Conservation (phyloP, 2,113 vertebrate species). For the Ploceus nigricollis region DNA sequence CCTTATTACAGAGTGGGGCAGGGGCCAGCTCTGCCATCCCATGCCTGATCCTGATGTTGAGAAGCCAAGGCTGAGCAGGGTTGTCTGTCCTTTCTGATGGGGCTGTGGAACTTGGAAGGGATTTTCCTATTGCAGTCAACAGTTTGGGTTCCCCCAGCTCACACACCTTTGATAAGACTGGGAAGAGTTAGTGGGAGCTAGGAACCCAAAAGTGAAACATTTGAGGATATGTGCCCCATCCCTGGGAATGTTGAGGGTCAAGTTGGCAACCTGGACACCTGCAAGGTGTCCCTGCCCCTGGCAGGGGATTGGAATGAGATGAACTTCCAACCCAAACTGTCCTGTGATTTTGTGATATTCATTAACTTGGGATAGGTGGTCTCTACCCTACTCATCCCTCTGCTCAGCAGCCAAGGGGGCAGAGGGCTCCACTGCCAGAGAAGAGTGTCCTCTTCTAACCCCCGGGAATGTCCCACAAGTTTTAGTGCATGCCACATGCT, state of each 20-base stretch:
- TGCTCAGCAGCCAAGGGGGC: not conserved
- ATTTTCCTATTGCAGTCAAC: not conserved
- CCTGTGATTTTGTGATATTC: not conserved
- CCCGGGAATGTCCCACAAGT: not conserved
- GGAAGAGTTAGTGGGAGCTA: not conserved
- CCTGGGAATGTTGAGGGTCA: not conserved
- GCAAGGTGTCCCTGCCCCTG: not conserved
- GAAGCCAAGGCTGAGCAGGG: not conserved
- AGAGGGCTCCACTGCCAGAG: not conserved
- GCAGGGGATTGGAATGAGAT: not conserved
- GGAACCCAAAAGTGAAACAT: not conserved
- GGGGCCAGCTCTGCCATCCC: not conserved
- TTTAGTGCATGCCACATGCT: not conserved
- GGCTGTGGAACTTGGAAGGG: not conserved
- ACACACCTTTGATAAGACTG: not conserved
- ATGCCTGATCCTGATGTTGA: no score
- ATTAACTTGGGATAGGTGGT: not conserved
- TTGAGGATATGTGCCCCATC: not conserved
- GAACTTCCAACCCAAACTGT: not conserved
- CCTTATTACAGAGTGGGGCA: not conserved
- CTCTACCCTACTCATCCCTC: not conserved
- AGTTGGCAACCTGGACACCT: not conserved
- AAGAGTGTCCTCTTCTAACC: not conserved
- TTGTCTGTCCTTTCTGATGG: not conserved
- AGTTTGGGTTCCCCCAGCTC: not conserved